Evolutionary conservation across 2,888 invertebrate genomes (phyloP).

Genomic region (Drosophila pseudotakahashii): DNA sequence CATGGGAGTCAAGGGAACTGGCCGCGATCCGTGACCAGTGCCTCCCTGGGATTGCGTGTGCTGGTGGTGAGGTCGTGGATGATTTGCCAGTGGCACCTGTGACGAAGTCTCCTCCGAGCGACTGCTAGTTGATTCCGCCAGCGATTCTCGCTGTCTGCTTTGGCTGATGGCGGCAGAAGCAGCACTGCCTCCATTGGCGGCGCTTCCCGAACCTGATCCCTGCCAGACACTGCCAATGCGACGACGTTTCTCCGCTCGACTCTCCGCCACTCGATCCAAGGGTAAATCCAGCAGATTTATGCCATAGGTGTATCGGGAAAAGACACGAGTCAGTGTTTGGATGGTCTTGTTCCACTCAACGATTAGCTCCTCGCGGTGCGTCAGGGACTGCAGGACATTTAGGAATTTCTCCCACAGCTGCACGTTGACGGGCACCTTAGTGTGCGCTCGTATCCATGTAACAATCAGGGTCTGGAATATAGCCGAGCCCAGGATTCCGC

Average conservation of each 20-base stretch:
- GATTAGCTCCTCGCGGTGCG: constrained; percentile 97
- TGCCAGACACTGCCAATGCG: constrained; percentile 85
- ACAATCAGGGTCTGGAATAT: constrained; percentile 97
- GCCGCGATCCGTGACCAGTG: constrained; percentile 48
- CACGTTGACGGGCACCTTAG: constrained; percentile 94
- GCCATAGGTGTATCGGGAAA: constrained; percentile 97
- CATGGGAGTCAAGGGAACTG: constrained; percentile 76
- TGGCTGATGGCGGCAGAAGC: constrained; percentile 51
- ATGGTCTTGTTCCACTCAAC: constrained; percentile 99
- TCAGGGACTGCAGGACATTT: constrained; percentile 92
- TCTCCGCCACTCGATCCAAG: constrained; percentile 91
- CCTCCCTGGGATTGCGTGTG: constrained; percentile 62
- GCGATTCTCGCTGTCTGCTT: constrained; percentile 69
- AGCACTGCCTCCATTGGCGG: constrained; percentile 33
- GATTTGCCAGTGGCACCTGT: constrained; percentile 48
- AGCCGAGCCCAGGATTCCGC: constrained; percentile 92
- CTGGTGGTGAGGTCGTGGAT: constrained; percentile 65
- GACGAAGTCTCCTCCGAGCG: constrained; percentile 79
- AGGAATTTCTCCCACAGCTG: constrained; percentile 98
- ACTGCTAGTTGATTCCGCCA: constrained; percentile 74
- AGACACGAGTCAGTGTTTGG: constrained; percentile 96
- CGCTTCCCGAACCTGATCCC: constrained; percentile 62
- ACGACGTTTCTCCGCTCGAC: constrained; percentile 88
- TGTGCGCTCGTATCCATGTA: constrained; percentile 98
- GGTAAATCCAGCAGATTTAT: constrained; percentile 95